Percentiles rank a stretch among this genome's conserved stretches.
Conservation (phyloP, 2,888 invertebrate genomes). For the Eilema caniola region DNA sequence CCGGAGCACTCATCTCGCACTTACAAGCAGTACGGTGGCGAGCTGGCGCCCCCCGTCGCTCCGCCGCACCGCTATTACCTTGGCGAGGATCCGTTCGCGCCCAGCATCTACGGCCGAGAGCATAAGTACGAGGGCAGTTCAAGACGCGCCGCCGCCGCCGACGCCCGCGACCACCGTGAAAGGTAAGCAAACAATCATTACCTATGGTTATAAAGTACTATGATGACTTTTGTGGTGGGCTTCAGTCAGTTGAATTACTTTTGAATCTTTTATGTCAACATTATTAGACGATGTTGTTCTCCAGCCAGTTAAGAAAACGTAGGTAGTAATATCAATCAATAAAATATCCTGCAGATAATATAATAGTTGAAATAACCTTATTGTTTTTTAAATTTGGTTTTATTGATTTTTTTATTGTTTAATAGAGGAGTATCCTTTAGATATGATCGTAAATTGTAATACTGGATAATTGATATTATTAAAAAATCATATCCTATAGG, state of each 20-base stretch:
- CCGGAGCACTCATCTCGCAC: conserved; percentile 86
- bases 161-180: conserved; percentile 80
- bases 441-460: conserved; percentile 36
- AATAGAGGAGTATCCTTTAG: conserved; percentile 28
- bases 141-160: conserved; percentile 76
- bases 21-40: conserved; percentile 83
- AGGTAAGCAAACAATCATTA: conserved; percentile 71
- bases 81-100: conserved; percentile 95
- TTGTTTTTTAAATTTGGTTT: neutral
- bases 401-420: neutral
- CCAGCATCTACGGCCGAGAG: conserved; percentile 94
- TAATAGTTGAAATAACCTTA: neutral
- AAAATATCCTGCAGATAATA: neutral
- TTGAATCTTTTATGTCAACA: neutral
- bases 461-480: conserved; percentile 47
- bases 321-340: neutral
- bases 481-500: conserved; percentile 58
- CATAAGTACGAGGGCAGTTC: conserved; percentile 92
- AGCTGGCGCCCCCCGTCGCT: conserved; percentile 79
- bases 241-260: neutral
- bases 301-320: neutral
- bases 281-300: neutral
- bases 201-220: conserved; percentile 28
- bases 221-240: neutral
- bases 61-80: conserved; percentile 93